Evolutionary conservation across 2,888 invertebrate genomes (phyloP).

Genomic region (Callyntrura sp.): DNA sequence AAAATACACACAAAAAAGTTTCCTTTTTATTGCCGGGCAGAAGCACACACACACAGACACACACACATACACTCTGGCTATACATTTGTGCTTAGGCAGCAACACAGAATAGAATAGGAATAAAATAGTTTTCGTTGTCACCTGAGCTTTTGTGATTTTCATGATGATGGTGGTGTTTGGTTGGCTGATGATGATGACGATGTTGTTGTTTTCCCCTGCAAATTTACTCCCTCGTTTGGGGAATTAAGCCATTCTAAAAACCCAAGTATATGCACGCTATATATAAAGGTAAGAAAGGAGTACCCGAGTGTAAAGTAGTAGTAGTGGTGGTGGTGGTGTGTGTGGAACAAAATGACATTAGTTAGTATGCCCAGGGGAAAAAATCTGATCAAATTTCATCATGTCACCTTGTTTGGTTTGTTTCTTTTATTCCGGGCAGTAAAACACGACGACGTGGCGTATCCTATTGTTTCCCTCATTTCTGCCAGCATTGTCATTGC

Average conservation of each 20-base stretch:
- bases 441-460: too few relatives aligned
- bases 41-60: background rate
- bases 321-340: background rate
- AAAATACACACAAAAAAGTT: slow-evolving; percentile 22
- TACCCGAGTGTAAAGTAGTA: background rate
- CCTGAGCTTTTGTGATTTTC: slow-evolving; percentile 10
- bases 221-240: background rate
- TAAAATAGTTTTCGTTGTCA: slow-evolving; percentile 24
- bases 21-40: slow-evolving; percentile 10
- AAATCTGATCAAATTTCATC: slow-evolving; percentile 5
- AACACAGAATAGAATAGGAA: background rate
- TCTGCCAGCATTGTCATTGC: too few relatives aligned
- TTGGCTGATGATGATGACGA: slow-evolving; percentile 10
- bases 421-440: too few relatives aligned
- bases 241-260: slow-evolving; percentile 1
- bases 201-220: background rate
- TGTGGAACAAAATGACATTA: background rate
- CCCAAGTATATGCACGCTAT: background rate
- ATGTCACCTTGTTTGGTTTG: background rate
- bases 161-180: background rate
- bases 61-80: background rate
- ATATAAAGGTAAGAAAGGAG: background rate
- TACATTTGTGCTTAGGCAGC: background rate
- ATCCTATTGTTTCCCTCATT: too few relatives aligned
- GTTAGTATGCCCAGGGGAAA: background rate